These are phyloP conservation scores for Drosophila navojoa DNA, from an alignment of 1,140 invertebrate genomes.

Conservation along the genomic window DNA sequence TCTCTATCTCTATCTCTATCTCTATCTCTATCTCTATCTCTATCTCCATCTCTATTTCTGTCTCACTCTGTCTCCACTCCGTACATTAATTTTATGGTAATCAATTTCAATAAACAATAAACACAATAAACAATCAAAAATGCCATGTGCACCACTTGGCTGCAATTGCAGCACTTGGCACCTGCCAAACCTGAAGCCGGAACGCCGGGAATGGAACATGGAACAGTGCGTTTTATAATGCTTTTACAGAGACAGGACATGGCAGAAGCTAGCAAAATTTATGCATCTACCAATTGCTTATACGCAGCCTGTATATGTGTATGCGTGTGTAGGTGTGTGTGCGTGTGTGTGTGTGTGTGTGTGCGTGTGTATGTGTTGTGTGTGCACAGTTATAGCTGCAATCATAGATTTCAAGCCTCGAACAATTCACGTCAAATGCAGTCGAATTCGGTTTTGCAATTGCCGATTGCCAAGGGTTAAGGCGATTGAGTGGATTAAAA, in stretches of 20 bases:
- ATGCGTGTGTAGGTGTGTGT: background rate
- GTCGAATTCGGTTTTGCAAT: conserved; percentile 49
- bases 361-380: conserved; percentile 26
- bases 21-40: too few relatives aligned
- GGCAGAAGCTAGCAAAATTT: conserved; percentile 16
- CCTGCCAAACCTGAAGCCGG: background rate
- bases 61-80: background rate
- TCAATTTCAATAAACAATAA: conserved; percentile 73
- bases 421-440: conserved; percentile 79
- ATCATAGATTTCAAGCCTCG: conserved; percentile 77
- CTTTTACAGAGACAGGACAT: background rate
- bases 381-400: conserved; percentile 72
- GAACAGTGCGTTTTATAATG: conserved; percentile 14
- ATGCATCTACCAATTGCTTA: conserved; percentile 29
- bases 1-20: too few relatives aligned
- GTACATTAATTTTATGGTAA: conserved; percentile 73
- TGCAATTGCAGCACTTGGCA: background rate
- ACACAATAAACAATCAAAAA: conserved; percentile 66
- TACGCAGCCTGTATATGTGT: background rate
- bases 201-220: conserved; percentile 13
- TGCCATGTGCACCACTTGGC: conserved; percentile 61
- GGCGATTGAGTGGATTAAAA: background rate
- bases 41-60: too few relatives aligned
- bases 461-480: conserved; percentile 37
- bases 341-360: background rate